A percentile compares a stretch with the other conserved stretches of the same genome.
Evolutionary conservation across 2,888 invertebrate genomes (phyloP).

Genomic region (Aphodius sticticus): DNA sequence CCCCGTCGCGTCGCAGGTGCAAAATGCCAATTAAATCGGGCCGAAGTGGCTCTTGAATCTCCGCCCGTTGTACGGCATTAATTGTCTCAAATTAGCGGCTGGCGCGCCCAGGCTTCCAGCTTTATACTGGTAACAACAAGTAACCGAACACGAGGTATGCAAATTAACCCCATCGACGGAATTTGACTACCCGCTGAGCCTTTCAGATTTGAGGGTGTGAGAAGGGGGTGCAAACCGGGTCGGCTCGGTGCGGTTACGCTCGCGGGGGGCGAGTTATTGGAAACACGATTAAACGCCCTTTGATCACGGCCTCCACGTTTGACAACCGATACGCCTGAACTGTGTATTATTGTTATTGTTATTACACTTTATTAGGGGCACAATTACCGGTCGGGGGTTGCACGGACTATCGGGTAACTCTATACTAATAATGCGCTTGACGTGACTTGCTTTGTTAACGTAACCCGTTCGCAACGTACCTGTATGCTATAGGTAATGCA

Average conservation of each 20-base stretch:
- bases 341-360: slow-evolving; percentile 42
- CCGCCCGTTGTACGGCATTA: slow-evolving; percentile 13
- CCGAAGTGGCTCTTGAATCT: slow-evolving; percentile 9
- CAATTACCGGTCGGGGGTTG: slow-evolving; percentile 28
- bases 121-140: slow-evolving; percentile 40
- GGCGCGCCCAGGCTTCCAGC: slow-evolving; percentile 11
- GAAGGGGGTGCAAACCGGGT: not conserved
- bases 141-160: slow-evolving; percentile 51
- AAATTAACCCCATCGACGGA: slow-evolving; percentile 50
- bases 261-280: slow-evolving; percentile 44
- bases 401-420: slow-evolving; percentile 31
- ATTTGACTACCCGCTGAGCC: slow-evolving; percentile 43
- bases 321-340: slow-evolving; percentile 48
- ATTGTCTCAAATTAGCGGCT: slow-evolving; percentile 25
- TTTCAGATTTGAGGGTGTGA: slow-evolving; percentile 11
- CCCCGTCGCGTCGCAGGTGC: slow-evolving; percentile 10
- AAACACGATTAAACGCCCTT: slow-evolving; percentile 49
- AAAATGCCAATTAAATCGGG: slow-evolving; percentile 21
- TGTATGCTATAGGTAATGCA: too few species aligned
- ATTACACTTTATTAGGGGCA: slow-evolving; percentile 44
- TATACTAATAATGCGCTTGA: slow-evolving; percentile 29
- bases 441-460: slow-evolving; percentile 25
- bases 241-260: not conserved
- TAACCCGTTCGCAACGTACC: not conserved
- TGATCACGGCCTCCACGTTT: slow-evolving; percentile 48